Base-by-base conservation (phyloP, 30 jellyfish, hydroid and myxozoan genomes). In the Cassiopea xamachana region DNA sequence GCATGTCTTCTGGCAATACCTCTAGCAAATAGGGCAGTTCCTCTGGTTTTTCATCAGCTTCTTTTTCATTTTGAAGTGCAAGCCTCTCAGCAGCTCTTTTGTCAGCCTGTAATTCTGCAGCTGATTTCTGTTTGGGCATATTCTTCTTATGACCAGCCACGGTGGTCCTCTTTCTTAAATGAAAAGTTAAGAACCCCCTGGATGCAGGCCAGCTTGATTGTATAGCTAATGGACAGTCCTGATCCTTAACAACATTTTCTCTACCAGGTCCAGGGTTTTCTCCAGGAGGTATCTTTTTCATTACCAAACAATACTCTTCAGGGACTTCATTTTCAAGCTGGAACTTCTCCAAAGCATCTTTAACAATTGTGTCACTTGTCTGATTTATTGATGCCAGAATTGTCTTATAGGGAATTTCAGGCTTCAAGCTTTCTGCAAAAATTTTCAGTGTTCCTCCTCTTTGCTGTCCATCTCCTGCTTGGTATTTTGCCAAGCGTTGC, bases 151-250 rank as follows among this genome's bases (percentile, higher is more conserved):
- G 71, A 12, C 95, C 98, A 4, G 98, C 77, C 46, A 84, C 93
- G 6, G 93, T 83, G 86, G 85, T 67, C 72, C 87, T 88, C 69
- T 90, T 91, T 69, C 99, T 72, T 55, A 96, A 70, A 70, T 96
- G 98, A 81, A 96, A 96, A 10, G 99, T 96, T 82, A 96, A 78
- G 48, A 90, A 73, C 75, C 99, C 99, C 83, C 97, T 80, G 45
- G 98, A 87, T 46, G 96, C 86, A 18, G 99, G 99, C 99, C 99
- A 96, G 84, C 99, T 96, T 15, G 97, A 92, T 67, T 96, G 99
- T 47, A 96, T 96, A 61, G 97, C 98, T 46, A 96, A 86, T 4
- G 99, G 99, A 73, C 99, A 96, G 64, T 96, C 99, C 48, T 83
- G 78, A 71, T 92, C 95, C 47, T 97, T 77, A 6, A 96, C 93